phyloP scores from a whole-genome alignment of 2,888 invertebrate species.

The Drosophila eohydei region DNA sequence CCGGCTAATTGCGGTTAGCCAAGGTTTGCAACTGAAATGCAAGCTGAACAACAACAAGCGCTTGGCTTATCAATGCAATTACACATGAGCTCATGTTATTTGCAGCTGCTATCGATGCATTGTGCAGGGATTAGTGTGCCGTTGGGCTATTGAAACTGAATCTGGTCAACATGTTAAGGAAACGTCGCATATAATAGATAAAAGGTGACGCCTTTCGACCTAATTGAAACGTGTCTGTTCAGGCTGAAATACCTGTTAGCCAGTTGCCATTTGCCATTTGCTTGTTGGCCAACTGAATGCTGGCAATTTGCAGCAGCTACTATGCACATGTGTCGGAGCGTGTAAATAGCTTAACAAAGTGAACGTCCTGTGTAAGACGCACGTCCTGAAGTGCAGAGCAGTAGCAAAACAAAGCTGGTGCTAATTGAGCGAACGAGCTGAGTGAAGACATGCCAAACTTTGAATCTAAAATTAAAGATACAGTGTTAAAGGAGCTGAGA shows the following conservation, averaged over 20 bases:
- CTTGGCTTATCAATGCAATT: slow-evolving; percentile 62
- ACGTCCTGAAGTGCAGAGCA: slow-evolving; percentile 20
- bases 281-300: slow-evolving; percentile 36
- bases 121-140: slow-evolving; percentile 5
- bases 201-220: slow-evolving; percentile 4
- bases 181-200: slow-evolving; percentile 22
- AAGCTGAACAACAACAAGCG: neutral
- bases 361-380: slow-evolving; percentile 8
- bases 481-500: neutral
- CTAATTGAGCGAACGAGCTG: slow-evolving; percentile 51
- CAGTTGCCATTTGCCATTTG: slow-evolving; percentile 34
- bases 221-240: slow-evolving; percentile 50
- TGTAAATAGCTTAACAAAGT: slow-evolving; percentile 39
- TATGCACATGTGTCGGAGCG: slow-evolving; percentile 35
- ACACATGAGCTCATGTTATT: slow-evolving; percentile 59
- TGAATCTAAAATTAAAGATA: neutral
- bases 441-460: slow-evolving; percentile 14
- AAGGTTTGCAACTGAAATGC: neutral
- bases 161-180: slow-evolving; percentile 6
- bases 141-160: slow-evolving; percentile 2
- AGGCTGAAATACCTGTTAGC: slow-evolving; percentile 28
- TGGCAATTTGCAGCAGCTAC: slow-evolving; percentile 54
- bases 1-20: slow-evolving; percentile 33
- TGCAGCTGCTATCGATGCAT: slow-evolving; percentile 26
- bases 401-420: slow-evolving; percentile 45